Base-by-base conservation (phyloP, 2,113 vertebrate species). In the Caracal caracal region DNA sequence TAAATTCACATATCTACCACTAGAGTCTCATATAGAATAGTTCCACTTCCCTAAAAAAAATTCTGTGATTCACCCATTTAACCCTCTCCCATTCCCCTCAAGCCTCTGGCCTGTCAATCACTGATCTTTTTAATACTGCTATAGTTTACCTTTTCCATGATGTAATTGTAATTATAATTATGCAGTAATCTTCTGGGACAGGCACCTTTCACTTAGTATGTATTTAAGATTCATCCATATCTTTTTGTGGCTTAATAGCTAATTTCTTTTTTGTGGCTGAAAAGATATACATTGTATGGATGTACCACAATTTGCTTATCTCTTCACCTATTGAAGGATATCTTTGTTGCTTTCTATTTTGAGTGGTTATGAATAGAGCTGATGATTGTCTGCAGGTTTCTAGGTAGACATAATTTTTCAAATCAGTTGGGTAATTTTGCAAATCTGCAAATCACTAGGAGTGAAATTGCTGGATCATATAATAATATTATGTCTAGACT, bases 341-440 rank as follows among this genome's bases (percentile, higher is more conserved):
- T 63, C 49, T 92, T 63, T 17, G 24, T 96, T 91, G 40, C 80
- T 83, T 51, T 15, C n/a, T 63, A 24, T 92, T 96, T 78, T 40
- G 2, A 13, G 17, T n/a, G 71, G 71, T 79, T 88, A 37, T 89
- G 61, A 88, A 79, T 76, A 68, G 65, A 65, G 43, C 35, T 35
- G 88, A n/a, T 71, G n/a, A 70, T 84, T 93, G 33, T 43, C 11
- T 35, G 9, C 13, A 68, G 30, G n/a, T 85, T 93, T 84, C 40
- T 78, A 2, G 30, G 63, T 79, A 96, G 33, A 90, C 40, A 78
- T 78, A 61, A 88, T 63, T 78, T 93, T 87, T 56, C 19, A 56
- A 56, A 7, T 56, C 53, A 56, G 20, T 20, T 56, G 53, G 6
- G 19, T 56, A 56, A 56, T 43, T 43, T 43, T 43, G 43, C 43